Conservation (phyloP, 2,888 invertebrate species). For the Troides aeacus region DNA sequence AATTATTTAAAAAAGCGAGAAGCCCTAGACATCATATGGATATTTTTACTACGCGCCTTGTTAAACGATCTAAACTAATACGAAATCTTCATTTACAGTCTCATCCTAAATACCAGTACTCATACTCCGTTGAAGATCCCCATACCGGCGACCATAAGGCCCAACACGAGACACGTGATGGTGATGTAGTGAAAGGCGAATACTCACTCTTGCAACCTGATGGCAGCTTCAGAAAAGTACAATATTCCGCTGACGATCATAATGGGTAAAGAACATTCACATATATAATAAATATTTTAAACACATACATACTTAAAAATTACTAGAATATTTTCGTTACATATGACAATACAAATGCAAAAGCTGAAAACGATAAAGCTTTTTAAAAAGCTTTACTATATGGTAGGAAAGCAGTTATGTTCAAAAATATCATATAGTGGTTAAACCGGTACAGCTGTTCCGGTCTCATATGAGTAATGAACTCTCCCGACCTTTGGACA, state of each 20-base stretch:
- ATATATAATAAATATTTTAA: not conserved
- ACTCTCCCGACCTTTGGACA: constrained; percentile 58
- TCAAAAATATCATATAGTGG: constrained; percentile 59
- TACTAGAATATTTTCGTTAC: too few relatives aligned
- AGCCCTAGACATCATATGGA: not conserved
- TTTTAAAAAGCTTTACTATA: not conserved
- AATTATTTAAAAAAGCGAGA: not conserved
- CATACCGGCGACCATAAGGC: constrained; percentile 83
- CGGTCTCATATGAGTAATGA: constrained; percentile 61
- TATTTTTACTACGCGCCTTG: not conserved
- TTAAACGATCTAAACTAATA: not conserved
- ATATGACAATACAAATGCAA: not conserved
- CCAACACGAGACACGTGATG: constrained; percentile 80
- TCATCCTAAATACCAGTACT: constrained; percentile 81
- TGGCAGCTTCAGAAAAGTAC: constrained; percentile 81
- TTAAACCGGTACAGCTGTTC: constrained; percentile 59
- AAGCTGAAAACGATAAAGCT: not conserved
- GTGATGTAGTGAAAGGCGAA: constrained; percentile 83
- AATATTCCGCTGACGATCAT: constrained; percentile 81
- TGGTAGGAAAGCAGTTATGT: not conserved
- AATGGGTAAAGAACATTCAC: constrained; percentile 63
- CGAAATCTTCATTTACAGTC: constrained; percentile 57
- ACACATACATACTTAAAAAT: not conserved
- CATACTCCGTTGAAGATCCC: constrained; percentile 81
- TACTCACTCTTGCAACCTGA: constrained; percentile 82